phyloP scores from a whole-genome alignment of 2,113 vertebrate species.

The Balaenoptera acutorostrata region DNA sequence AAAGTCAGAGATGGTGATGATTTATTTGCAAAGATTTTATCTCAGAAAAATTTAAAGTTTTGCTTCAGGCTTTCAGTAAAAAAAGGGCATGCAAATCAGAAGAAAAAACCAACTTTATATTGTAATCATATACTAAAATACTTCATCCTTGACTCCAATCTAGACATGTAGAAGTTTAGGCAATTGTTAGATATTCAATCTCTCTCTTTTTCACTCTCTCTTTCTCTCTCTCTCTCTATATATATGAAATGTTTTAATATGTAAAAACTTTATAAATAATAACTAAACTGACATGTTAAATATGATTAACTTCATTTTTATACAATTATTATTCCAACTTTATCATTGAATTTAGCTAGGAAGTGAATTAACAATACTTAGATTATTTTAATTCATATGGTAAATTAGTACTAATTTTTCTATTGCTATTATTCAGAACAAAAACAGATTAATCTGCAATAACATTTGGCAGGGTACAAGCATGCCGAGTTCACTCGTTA shows the following conservation, averaged over 20 bases:
- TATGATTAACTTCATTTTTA: not conserved
- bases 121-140: not conserved
- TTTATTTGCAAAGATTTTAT: not conserved
- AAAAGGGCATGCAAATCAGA: not conserved
- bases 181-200: not conserved
- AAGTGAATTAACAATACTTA: not conserved
- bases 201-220: not conserved
- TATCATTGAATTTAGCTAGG: not conserved
- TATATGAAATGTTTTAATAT: not conserved
- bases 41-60: not conserved
- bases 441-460: not conserved
- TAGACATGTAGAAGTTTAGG: not conserved
- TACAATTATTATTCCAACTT: not conserved
- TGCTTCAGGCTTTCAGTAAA: not conserved
- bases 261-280: not conserved
- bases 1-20: not conserved
- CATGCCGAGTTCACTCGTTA: slow-evolving; percentile 13
- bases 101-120: not conserved
- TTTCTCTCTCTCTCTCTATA: not conserved
- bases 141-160: not conserved
- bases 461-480: not conserved
- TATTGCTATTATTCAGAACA: not conserved
- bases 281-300: not conserved
- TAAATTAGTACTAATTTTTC: slow-evolving; percentile 9
- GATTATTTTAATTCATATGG: not conserved